phyloP scores from a whole-genome alignment of 2,113 vertebrate species.

The Ammospiza caudacuta region DNA sequence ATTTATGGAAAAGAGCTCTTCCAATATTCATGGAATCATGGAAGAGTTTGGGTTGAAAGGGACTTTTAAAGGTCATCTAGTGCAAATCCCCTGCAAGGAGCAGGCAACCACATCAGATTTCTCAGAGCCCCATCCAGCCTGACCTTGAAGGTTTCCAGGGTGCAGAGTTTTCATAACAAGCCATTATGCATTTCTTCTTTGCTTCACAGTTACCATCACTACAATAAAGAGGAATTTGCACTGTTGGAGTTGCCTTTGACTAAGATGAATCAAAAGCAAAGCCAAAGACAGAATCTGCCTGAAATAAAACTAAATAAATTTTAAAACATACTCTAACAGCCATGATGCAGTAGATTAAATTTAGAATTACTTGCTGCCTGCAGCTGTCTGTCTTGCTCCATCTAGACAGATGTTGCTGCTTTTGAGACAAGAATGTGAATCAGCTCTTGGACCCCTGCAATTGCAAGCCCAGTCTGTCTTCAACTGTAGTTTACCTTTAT shows the following conservation, averaged over 20 bases:
- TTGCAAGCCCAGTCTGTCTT: neutral
- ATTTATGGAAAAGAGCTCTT: neutral
- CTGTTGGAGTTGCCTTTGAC: neutral
- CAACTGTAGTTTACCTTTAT: neutral
- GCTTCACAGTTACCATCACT: neutral
- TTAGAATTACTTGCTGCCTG: neutral
- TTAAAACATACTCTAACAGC: neutral
- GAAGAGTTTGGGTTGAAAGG: neutral
- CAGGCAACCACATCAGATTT: neutral
- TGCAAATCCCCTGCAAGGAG: neutral
- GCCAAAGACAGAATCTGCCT: neutral
- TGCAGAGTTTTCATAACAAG: neutral
- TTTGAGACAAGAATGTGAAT: neutral
- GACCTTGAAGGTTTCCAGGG: neutral
- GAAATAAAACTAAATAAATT: neutral
- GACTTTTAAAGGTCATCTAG: neutral
- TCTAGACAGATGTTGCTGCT: neutral
- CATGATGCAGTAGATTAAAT: neutral
- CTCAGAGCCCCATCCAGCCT: neutral
- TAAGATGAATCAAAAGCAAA: neutral
- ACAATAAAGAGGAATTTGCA: neutral
- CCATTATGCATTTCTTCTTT: neutral
- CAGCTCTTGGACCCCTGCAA: neutral
- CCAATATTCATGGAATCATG: neutral
- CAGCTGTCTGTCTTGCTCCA: neutral